A percentile compares a stretch with the other conserved stretches of the same genome.
Conservation (phyloP, 2,797 vertebrate species). For the Paramormyrops hopkinsi region DNA sequence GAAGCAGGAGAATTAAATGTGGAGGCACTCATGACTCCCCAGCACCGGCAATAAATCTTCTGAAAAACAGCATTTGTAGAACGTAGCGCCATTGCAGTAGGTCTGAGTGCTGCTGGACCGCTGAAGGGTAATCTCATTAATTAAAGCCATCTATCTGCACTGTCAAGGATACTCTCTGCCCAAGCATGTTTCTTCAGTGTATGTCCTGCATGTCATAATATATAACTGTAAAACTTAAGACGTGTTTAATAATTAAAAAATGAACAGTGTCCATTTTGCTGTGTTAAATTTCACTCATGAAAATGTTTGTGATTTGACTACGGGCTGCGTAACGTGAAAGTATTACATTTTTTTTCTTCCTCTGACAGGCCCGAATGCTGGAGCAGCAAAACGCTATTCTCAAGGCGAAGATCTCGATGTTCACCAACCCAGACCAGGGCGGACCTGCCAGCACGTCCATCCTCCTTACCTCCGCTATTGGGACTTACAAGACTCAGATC, state of each 20-base stretch:
- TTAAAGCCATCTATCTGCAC: constrained; percentile 3
- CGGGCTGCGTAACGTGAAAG: neutral
- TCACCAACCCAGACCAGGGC: constrained; percentile 49
- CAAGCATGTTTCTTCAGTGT: neutral
- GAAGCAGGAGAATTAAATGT: constrained; percentile 19
- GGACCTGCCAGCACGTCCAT: constrained; percentile 46
- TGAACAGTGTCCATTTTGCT: neutral
- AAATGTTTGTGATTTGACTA: neutral
- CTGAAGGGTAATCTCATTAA: neutral
- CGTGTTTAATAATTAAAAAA: neutral
- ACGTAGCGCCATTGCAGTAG: neutral
- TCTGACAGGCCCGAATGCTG: constrained; percentile 46
- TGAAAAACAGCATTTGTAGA: constrained; percentile 8
- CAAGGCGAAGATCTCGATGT: constrained; percentile 55
- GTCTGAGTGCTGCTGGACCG: neutral
- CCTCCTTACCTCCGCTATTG: constrained; percentile 51
- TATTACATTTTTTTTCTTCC: neutral
- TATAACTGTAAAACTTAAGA: neutral
- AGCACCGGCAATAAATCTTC: constrained; percentile 16
- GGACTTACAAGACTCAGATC: constrained; percentile 53
- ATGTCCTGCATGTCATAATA: neutral
- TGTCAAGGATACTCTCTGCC: neutral
- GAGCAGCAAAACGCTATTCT: constrained; percentile 59
- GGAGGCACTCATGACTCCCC: neutral
- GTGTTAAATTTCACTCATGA: neutral